Base-by-base conservation (phyloP, 2,113 vertebrate species). In the Romanogobio albipinnatus region DNA sequence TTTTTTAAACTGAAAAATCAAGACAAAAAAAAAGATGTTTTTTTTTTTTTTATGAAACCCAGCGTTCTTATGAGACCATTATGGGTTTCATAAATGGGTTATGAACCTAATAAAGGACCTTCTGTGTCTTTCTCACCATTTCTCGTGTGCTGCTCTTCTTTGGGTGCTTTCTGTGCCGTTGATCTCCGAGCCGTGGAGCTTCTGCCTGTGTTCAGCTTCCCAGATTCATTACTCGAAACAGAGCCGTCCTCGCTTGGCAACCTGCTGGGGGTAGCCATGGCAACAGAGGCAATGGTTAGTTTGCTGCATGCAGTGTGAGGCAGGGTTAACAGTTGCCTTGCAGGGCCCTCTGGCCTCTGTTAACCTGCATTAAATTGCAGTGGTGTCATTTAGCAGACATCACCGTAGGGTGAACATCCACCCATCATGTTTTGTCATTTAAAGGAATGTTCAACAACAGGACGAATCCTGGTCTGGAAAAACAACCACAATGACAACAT, bases 181-280 rank as follows among this genome's bases (percentile, higher is more conserved):
- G 94, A 90, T 87, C 96, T 96, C 78, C 97, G 96, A 86, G 95
- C 95, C 1, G 92, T 93, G 10, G 96, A 97, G 94, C 92, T 96
- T 88, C 94, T 95, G 86, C 95, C 91, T 0, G 96, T 96, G 92
- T 97, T 98, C 91, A 96, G 95, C 94, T 99, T 99, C 87, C 95
- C 97, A 2, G 98, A 99, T 90, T 96, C 96, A 14, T 94, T 94
- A 92, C 97, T 99, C 89, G 96, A 95, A 94, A 98, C 93, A 74
- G 98, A 99, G 91, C 97, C 96, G 0, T 94, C 96, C 90, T 98
- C 98, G 81, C 98, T 99, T 82, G 97, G 96, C 92, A 97, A 96
- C 94, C 88, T 95, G 92, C 98, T 98, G 95, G 84, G 93, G 93
- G 96, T 96, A 95, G 95, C 96, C 98, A 99, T 96, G 94, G 96